phyloP scores from a whole-genome alignment of 1,140 invertebrate species.

The Hycleus cichorii region DNA sequence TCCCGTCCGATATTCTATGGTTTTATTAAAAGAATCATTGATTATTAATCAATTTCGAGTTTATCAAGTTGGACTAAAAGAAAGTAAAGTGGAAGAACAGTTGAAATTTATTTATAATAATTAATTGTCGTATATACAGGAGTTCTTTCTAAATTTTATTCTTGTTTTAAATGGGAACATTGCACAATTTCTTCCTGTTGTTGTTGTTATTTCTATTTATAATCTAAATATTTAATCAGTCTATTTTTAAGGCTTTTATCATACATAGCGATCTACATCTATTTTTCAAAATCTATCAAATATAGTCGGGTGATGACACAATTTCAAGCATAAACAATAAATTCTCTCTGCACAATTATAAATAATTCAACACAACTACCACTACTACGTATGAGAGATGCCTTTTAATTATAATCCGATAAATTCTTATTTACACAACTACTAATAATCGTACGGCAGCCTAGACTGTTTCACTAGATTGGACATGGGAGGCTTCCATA shows the following conservation, averaged over 20 bases:
- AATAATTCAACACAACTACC: conserved; percentile 3
- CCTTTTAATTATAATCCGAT: not conserved
- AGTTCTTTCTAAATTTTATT: too few species aligned
- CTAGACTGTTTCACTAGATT: too few species aligned
- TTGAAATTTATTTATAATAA: not conserved
- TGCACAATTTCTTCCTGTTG: conserved; percentile 11
- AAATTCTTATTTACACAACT: conserved; percentile 7
- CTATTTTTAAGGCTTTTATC: conserved; percentile 25
- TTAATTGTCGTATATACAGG: conserved; percentile 5
- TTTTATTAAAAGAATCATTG: too few species aligned
- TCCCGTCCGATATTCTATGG: too few species aligned
- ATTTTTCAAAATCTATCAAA: not conserved
- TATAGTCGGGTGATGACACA: conserved; percentile 9
- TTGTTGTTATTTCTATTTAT: not conserved
- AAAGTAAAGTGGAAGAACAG: conserved; percentile 11
- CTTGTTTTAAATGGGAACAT: conserved; percentile 12
- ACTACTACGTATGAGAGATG: conserved; percentile 17
- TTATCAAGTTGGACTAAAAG: not conserved
- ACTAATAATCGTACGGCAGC: too few species aligned
- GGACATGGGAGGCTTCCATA: too few species aligned
- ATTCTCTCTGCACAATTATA: not conserved
- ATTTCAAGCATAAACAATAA: not conserved
- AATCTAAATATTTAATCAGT: conserved; percentile 25
- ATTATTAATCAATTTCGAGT: too few species aligned
- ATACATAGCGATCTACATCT: conserved; percentile 15